Percentiles rank a stretch among this genome's conserved stretches.
Evolutionary conservation across 2,113 vertebrate genomes (phyloP).

Genomic region (Bubalus kerabau): DNA sequence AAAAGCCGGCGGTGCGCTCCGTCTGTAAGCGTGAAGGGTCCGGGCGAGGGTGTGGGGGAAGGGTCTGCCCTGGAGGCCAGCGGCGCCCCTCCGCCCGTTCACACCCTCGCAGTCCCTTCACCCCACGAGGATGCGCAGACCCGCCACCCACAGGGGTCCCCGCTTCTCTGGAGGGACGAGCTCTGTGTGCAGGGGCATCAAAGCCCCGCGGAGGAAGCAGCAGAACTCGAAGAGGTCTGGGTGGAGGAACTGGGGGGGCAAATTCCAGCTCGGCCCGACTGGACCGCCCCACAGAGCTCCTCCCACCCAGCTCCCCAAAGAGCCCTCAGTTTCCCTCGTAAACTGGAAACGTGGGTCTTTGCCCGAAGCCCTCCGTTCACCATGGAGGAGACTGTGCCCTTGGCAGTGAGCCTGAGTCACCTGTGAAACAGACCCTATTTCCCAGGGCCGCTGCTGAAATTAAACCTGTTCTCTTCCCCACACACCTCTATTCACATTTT

Average conservation of each 20-base stretch:
- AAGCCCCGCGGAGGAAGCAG: not conserved
- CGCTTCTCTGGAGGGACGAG: not conserved
- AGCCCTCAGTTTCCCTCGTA: not conserved
- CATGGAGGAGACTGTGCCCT: not conserved
- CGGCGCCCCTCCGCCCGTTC: rapidly evolving
- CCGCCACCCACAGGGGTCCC: rapidly evolving
- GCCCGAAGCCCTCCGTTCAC: not conserved
- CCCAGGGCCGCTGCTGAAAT: not conserved
- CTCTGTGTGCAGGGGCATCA: not conserved
- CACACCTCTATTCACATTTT: not conserved
- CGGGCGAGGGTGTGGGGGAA: rapidly evolving
- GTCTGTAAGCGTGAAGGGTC: not conserved
- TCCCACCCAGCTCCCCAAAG: not conserved
- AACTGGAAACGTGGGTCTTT: not conserved
- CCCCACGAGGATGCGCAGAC: not conserved
- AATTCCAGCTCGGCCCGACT: not conserved
- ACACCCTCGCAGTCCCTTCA: not conserved
- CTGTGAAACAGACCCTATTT: not conserved
- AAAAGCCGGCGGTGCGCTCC: rapidly evolving
- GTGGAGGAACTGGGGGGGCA: not conserved
- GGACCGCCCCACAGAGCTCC: not conserved
- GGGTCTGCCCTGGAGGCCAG: not conserved
- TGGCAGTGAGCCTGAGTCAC: not conserved
- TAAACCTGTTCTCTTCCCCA: not conserved
- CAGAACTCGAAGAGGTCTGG: not conserved